A percentile compares a stretch with the other conserved stretches of the same genome.
These are phyloP conservation scores for Sisyra terminalis DNA, from an alignment of 2,888 invertebrate species.

Conservation along the genomic window DNA sequence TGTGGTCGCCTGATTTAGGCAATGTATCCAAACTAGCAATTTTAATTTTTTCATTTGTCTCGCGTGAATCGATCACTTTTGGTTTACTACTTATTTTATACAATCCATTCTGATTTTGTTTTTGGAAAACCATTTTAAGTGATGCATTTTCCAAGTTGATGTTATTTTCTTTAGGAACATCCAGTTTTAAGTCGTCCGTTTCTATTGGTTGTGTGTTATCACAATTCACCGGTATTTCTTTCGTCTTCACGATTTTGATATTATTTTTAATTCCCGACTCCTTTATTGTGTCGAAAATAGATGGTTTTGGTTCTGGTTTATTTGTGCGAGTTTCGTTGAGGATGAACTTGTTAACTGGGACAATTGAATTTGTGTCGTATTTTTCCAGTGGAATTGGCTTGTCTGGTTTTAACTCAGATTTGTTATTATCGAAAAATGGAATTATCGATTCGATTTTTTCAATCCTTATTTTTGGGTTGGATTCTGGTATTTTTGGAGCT, in stretches of 20 bases:
- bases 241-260: neutral
- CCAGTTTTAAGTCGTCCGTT: too few species aligned
- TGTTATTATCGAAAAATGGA: constrained; percentile 14
- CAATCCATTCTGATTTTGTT: constrained; percentile 28
- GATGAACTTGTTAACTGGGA: too few species aligned
- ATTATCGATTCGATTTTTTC: constrained; percentile 21
- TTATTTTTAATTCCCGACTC: neutral
- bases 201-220: neutral
- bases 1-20: too few species aligned
- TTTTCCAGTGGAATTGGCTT: too few species aligned
- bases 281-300: too few species aligned
- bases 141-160: constrained; percentile 23
- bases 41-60: constrained; percentile 11
- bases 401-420: constrained; percentile 28
- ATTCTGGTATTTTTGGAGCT: neutral
- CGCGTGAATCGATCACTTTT: constrained; percentile 21
- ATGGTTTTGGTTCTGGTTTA: too few species aligned
- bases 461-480: constrained; percentile 26
- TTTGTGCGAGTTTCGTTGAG: neutral
- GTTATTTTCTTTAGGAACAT: neutral
- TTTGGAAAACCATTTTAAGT: constrained; percentile 30
- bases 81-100: constrained; percentile 27
- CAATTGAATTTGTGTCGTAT: too few species aligned
- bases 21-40: neutral
- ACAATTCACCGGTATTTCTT: neutral